Conservation (phyloP, 2,797 vertebrate species). For the Rhinogobio ventralis region DNA sequence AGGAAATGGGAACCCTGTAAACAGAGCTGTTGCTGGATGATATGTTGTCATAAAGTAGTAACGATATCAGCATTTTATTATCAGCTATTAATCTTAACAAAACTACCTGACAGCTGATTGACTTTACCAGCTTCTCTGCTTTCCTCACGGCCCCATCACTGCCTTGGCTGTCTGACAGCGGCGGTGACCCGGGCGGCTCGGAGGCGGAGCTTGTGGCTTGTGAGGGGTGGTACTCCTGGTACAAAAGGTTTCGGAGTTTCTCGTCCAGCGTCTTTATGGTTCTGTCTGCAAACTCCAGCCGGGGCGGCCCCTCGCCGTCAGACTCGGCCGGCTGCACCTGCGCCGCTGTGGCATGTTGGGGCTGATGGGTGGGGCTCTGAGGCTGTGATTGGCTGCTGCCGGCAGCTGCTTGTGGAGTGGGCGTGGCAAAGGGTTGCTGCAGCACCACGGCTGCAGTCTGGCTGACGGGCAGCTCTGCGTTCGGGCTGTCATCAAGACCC, state of each 20-base stretch:
- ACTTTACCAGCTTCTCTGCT: conserved; percentile 78
- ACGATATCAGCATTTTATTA: neutral
- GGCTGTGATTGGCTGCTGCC: conserved; percentile 76
- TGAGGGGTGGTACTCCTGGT: conserved; percentile 89
- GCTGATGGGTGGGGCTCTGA: conserved; percentile 77
- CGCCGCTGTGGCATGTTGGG: conserved; percentile 70
- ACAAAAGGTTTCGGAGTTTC: conserved; percentile 93
- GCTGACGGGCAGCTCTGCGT: conserved; percentile 79
- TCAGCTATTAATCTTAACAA: neutral
- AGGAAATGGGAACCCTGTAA: no score
- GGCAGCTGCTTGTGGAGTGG: conserved; percentile 68
- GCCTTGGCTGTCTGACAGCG: conserved; percentile 74
- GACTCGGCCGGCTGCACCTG: conserved; percentile 80
- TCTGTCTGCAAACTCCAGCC: conserved; percentile 92
- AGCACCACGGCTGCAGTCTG: conserved; percentile 84
- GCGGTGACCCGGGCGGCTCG: conserved; percentile 78
- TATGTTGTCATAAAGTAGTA: no score
- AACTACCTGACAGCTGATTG: neutral
- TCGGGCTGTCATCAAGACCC: conserved; percentile 73
- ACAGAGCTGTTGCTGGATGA: no score
- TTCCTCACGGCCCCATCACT: conserved; percentile 75
- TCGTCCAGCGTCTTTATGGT: conserved; percentile 97
- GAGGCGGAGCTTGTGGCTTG: conserved; percentile 78
- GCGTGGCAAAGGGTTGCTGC: conserved; percentile 79
- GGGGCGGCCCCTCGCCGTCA: conserved; percentile 85